Percentiles rank a stretch among this genome's conserved stretches.
These are phyloP conservation scores for Stenolophus ochropezus DNA, from an alignment of 2,888 invertebrate genomes.

Conservation along the genomic window DNA sequence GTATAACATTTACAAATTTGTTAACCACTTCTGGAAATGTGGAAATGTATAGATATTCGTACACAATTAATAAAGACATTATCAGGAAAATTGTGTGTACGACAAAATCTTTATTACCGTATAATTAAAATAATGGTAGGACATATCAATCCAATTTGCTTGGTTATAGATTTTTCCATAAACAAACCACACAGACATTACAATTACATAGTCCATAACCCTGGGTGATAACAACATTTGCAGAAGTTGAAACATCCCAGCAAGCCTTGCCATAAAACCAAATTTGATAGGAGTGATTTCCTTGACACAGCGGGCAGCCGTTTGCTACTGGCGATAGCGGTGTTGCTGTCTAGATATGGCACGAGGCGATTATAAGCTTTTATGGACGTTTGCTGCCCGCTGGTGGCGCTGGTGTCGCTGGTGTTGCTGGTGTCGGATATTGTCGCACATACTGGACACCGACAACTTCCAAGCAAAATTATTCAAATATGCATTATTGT, in stretches of 20 bases:
- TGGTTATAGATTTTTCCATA: not conserved
- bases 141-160: too few relatives aligned
- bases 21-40: too few relatives aligned
- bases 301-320: not conserved
- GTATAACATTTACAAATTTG: too few relatives aligned
- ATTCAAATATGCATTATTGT: not conserved
- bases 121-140: too few relatives aligned
- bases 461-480: too few relatives aligned
- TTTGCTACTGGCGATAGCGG: not conserved
- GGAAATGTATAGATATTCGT: too few relatives aligned
- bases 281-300: slow-evolving; percentile 14
- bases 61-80: too few relatives aligned
- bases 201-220: not conserved
- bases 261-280: not conserved
- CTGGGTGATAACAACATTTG: not conserved
- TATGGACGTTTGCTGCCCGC: slow-evolving; percentile 27
- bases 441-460: not conserved
- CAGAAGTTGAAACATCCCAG: not conserved
- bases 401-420: too few relatives aligned
- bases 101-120: too few relatives aligned
- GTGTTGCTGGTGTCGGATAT: not conserved
- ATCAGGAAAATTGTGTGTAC: too few relatives aligned
- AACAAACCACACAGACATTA: not conserved
- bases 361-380: slow-evolving; percentile 38
- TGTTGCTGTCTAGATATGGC: slow-evolving; percentile 18